Conservation (phyloP, 1,140 invertebrate species). For the Glossosoma conforme region DNA sequence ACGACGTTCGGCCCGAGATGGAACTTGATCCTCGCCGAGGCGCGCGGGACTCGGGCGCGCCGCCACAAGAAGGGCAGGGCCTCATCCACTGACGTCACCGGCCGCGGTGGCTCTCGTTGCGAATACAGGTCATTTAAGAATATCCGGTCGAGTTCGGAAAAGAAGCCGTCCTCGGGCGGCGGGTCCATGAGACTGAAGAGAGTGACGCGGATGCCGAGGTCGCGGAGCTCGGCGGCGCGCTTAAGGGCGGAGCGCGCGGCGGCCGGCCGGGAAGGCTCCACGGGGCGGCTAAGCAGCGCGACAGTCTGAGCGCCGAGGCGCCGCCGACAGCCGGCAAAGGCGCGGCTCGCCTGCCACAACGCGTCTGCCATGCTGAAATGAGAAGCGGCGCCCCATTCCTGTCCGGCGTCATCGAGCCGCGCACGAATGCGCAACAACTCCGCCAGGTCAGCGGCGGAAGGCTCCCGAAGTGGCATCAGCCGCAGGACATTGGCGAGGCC, state of each 20-base stretch:
- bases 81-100: conserved; percentile 12
- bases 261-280: conserved; percentile 13
- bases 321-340: conserved; percentile 23
- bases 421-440: conserved; percentile 2
- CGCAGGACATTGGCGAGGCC: conserved; percentile 24
- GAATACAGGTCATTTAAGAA: conserved; percentile 1
- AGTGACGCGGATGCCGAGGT: conserved; percentile 15
- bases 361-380: conserved; percentile 18
- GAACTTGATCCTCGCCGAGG: conserved; percentile 18
- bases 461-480: conserved; percentile 18
- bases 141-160: conserved; percentile 17
- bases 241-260: conserved; percentile 9
- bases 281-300: conserved; percentile 17
- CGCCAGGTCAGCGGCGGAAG: conserved; percentile 12
- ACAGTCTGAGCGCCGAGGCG: conserved; percentile 13
- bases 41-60: conserved; percentile 13
- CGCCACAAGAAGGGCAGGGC: conserved; percentile 21
- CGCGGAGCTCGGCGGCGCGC: conserved; percentile 14
- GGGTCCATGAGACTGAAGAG: conserved; percentile 11
- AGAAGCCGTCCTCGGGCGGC: conserved; percentile 20
- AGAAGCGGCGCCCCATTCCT: conserved; percentile 12
- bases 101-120: conserved; percentile 17
- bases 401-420: neutral
- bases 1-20: conserved; percentile 17
- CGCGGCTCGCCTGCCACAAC: conserved; percentile 18